Evolutionary conservation across 2,113 vertebrate genomes (phyloP), one percentile per base, ranked within the genome.

Genomic region (Bos indicus): DNA sequence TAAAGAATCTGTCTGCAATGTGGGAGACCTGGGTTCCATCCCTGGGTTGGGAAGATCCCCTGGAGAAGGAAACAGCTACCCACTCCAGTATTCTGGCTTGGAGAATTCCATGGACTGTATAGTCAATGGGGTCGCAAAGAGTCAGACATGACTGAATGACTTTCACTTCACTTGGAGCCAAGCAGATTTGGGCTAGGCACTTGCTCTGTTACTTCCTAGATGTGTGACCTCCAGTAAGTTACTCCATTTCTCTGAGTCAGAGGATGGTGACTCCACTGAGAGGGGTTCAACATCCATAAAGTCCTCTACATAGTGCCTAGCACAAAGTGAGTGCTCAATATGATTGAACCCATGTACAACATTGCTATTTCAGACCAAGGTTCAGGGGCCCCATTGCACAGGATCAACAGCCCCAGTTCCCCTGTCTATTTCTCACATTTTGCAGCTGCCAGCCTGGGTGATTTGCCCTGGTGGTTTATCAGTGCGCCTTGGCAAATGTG

Each of bases 401-500:
- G 62, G 80, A 62, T 48, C 85, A 87, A 83, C 11, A 62, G 26
- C 46, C 19, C 30, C 30, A 33, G 26, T 54, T 81, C 90, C 86
- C 28, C 28, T 19, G 33, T 36, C 77, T 43, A 40, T 95, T 97
- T 94, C 86, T 93, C 74, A 86, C 51, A 86, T 6, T 3, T 78
- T 85, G 56, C 78, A 51, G 54, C 86, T 62, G n/a, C 85, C 25
- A 26, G 43, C 52, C 74, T 82, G 59, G 43, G 33, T 84, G 95
- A 97, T 26, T 67, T 91, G 84, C 52, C 48, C 52, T 88, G 83
- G 57, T 81, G 96, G 84, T 96, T 96, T 90, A 87, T 93, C 94
- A 96, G 56, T 96, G 90, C 43, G 40, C 94, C 90, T 97, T 92
- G 89, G 87, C 90, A 92, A 96, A 95, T 33, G 36, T 88, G 90